Base-by-base conservation (phyloP, 1,140 invertebrate species). In the Glossosoma conforme region DNA sequence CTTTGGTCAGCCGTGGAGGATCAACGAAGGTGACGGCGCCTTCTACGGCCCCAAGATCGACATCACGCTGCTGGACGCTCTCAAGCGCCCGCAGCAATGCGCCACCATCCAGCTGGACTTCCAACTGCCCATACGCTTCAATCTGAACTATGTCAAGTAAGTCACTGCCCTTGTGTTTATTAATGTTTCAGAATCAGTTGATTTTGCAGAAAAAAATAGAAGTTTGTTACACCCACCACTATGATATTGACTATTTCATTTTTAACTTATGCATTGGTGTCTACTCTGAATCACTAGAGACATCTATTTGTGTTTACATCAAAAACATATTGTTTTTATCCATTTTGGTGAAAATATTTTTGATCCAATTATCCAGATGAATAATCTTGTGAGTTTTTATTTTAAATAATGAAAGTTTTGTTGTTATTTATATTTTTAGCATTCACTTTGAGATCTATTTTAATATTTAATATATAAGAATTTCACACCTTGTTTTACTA, bases 21-120 rank as follows among this genome's bases (percentile, higher is more conserved):
- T 93, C 43, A 98, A 98, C 72, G 84, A 84, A 0, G 84, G 88
- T 1, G 97, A 99, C 79, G 97, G 97, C 2, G 97, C 97, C 1
- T 99, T 99, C 74, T 99, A 99, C 74, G 97, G 97, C 0, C 97
- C 97, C 4, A 99, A 99, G 79, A 99, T 99, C 64, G 97, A 99
- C 72, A 98, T 99, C 63, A 97, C 91, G 0, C 93, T 99, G 56
- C 83, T 80, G 68, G 97, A 99, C 75, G 97, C 97, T 0, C 69
- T 99, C 33, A 84, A 83, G 58, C 76, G 97, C 28, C 72, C 84
- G 0, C 87, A 92, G 75, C 97, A 99, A 64, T 98, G 94, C 68
- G 97, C 94, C 28, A 99, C 97, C 5, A 97, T 99, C 65, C 97
- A 99, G 67, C 72, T 99, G 14, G 97, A 99, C 74, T 99, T 99